Base-by-base conservation (phyloP, 2,888 invertebrate genomes). In the Aphrophora alni region DNA sequence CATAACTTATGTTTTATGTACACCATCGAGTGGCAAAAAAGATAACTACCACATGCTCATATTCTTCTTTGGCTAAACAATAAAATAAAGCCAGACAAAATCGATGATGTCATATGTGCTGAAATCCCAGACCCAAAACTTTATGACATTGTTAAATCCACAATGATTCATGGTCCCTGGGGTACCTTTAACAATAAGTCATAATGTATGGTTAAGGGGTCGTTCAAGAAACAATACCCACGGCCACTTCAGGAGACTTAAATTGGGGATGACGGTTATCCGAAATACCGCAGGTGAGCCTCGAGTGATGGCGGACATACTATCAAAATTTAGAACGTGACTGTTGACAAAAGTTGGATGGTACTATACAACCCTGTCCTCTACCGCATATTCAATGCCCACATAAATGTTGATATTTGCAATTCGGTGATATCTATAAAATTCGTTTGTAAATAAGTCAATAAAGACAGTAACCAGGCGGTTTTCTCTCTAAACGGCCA, bases 141-240 rank as follows among this genome's bases (percentile, higher is more conserved):
- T 5, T 82, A 83, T 81, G 79, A 85, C 21, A 84, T 83, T 75
- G 80, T 82, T 38, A 84, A 51, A 51, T 82, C n/a, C n/a, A n/a
- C n/a, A n/a, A n/a, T n/a, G n/a, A n/a, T n/a, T n/a, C 69, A 88
- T 84, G 87, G 87, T 4, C 87, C 87, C 14, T 88, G 87, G 83
- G 87, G 87, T 10, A 38, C n/a, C 17, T 75, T 85, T 14, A 88
- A 87, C 83, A 76, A 68, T 7, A 83, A 84, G 26, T 86, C 87
- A 28, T 86, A 87, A 0, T 89, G 88, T 84, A 89, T 88, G 88
- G 81, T 82, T n/a, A 84, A 87, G 72, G 87, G 86, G 1, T 84
- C 83, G 77, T 89, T 89, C 84, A 83, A 85, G 0, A 89, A 89
- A 89, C 83, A 84, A 84, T 8, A 89, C 85, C 82, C 88, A 87